Percentiles rank a stretch among this genome's conserved stretches.
These are phyloP conservation scores for Agrochola lychnidis DNA, from an alignment of 2,888 invertebrate species.

Conservation along the genomic window DNA sequence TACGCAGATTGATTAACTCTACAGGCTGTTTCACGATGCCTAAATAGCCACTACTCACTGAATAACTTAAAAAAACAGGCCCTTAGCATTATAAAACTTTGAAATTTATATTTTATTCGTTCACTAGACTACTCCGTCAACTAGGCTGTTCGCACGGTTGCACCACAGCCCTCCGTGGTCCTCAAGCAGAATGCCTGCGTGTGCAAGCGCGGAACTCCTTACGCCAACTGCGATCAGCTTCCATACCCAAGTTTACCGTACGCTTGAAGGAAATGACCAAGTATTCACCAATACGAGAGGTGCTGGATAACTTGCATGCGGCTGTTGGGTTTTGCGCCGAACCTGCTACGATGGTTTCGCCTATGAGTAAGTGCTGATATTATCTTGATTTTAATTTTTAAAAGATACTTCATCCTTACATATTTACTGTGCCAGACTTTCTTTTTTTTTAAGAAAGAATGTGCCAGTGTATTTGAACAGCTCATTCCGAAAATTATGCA, in stretches of 20 bases:
- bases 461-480: neutral
- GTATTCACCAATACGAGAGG: conserved; percentile 94
- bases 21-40: neutral
- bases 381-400: neutral
- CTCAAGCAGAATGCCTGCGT: conserved; percentile 97
- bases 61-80: neutral
- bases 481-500: neutral
- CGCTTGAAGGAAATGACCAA: conserved; percentile 94
- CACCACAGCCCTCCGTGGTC: conserved; percentile 95
- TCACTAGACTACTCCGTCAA: conserved; percentile 94
- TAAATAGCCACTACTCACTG: neutral
- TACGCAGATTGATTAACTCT: no score
- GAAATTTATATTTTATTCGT: neutral
- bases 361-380: conserved; percentile 93
- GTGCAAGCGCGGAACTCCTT: conserved; percentile 94
- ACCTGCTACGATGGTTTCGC: conserved; percentile 95
- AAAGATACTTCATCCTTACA: neutral
- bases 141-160: conserved; percentile 98
- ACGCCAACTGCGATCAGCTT: conserved; percentile 93
- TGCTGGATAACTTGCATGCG: conserved; percentile 98
- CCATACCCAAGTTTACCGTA: conserved; percentile 87
- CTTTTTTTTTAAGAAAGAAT: neutral
- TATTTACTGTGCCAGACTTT: neutral
- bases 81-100: neutral
- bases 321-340: conserved; percentile 99